phyloP scores from a whole-genome alignment of 2,888 invertebrate genomes.

The Lissocephala sabroskyi region DNA sequence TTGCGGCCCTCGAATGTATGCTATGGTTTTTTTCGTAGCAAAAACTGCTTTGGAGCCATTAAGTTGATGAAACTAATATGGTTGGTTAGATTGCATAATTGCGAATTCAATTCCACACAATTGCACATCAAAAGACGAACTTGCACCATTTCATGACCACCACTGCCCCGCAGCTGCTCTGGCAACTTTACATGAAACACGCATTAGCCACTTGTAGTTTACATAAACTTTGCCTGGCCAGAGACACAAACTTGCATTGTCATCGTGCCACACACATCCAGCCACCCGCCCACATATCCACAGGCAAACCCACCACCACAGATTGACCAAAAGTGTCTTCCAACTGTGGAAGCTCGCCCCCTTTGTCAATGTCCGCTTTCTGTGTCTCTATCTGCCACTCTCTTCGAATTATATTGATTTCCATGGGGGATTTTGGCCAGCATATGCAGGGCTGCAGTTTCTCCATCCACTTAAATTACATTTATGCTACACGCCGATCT shows the following conservation, averaged over 20 bases:
- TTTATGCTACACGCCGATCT: slow-evolving; percentile 10
- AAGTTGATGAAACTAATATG: no score
- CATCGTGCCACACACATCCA: slow-evolving; percentile 1
- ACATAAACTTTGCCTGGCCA: slow-evolving; percentile 20
- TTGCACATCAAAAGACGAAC: no score
- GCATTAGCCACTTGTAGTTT: slow-evolving; percentile 30
- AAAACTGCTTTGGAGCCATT: no score
- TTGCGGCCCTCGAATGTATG: neutral
- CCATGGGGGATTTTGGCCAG: slow-evolving; percentile 55
- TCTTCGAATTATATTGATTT: slow-evolving; percentile 64
- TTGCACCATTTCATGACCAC: no score
- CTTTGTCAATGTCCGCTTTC: neutral
- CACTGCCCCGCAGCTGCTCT: no score
- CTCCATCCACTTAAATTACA: slow-evolving; percentile 27
- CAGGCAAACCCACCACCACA: neutral
- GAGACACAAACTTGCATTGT: slow-evolving; percentile 19
- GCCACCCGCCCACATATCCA: slow-evolving; percentile 20
- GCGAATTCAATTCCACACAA: neutral
- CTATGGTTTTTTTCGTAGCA: no score
- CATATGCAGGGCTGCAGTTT: slow-evolving; percentile 4
- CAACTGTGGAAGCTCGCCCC: neutral
- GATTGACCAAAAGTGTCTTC: no score
- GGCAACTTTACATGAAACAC: slow-evolving; percentile 27
- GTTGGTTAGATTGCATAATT: no score
- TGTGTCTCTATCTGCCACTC: neutral